Evolutionary conservation across 2,888 invertebrate species (phyloP).

Genomic region (Homarus gammarus): DNA sequence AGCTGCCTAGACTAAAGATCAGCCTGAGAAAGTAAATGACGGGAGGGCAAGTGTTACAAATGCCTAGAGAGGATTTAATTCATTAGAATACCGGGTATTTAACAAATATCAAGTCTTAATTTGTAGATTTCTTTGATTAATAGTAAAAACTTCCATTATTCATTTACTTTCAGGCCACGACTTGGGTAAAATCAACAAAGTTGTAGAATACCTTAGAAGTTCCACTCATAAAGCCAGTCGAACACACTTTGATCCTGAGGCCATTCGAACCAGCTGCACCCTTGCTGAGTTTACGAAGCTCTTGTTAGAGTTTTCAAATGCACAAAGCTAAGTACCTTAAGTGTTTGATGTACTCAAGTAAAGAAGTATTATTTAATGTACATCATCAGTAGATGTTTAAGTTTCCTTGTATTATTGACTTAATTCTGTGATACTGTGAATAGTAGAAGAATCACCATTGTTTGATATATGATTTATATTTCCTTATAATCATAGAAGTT

Average conservation of each 20-base stretch:
- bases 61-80: too few species aligned
- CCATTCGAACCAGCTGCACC: conserved; percentile 77
- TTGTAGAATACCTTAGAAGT: conserved; percentile 76
- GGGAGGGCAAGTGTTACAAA: too few species aligned
- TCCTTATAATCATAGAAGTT: not conserved
- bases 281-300: conserved; percentile 70
- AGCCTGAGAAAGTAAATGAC: too few species aligned
- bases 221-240: conserved; percentile 77
- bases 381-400: not conserved
- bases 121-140: not conserved
- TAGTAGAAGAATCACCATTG: not conserved
- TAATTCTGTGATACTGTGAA: conserved; percentile 17
- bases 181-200: conserved; percentile 77
- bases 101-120: not conserved
- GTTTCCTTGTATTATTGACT: not conserved
- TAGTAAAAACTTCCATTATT: not conserved
- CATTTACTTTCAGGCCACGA: conserved; percentile 73
- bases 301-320: conserved; percentile 57
- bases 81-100: not conserved
- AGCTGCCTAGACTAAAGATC: too few species aligned
- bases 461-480: not conserved
- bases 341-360: not conserved
- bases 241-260: conserved; percentile 78
- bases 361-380: not conserved
- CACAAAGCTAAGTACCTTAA: conserved; percentile 34